Evolutionary conservation across 2,888 invertebrate genomes (phyloP).

Genomic region (Poecilobothrus nobilitatus): DNA sequence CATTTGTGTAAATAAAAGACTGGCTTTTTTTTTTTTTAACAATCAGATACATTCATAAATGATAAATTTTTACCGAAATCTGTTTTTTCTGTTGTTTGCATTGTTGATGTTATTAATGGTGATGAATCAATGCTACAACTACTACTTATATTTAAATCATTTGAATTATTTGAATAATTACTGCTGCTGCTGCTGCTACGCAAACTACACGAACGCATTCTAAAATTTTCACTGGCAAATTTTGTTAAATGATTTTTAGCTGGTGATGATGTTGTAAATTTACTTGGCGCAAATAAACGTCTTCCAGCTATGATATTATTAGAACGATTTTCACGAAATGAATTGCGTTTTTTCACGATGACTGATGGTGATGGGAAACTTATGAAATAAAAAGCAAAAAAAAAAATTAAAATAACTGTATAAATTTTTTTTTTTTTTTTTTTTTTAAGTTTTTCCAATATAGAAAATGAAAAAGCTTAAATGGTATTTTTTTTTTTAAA

Average conservation of each 20-base stretch:
- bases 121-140: neutral
- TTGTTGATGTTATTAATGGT: neutral
- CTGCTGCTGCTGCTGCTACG: conserved; percentile 9
- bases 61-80: neutral
- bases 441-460: neutral
- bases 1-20: too few species aligned
- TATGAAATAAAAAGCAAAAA: neutral
- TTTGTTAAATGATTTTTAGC: conserved; percentile 8
- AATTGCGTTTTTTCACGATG: conserved; percentile 29
- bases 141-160: neutral
- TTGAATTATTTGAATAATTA: conserved; percentile 16
- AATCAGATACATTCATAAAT: conserved; percentile 15
- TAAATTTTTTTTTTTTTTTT: neutral
- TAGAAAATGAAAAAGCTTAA: neutral
- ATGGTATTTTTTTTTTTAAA: too few species aligned
- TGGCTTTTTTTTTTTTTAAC: neutral
- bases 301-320: conserved; percentile 20
- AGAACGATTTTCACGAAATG: conserved; percentile 17
- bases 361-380: conserved; percentile 38
- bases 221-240: conserved; percentile 8
- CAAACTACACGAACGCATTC: neutral
- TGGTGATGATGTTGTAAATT: conserved; percentile 17
- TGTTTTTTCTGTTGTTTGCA: too few species aligned
- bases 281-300: conserved; percentile 21
- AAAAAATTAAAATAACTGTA: neutral